phyloP scores from a whole-genome alignment of 2,797 vertebrate species.

The Lophotriccus pileatus region DNA sequence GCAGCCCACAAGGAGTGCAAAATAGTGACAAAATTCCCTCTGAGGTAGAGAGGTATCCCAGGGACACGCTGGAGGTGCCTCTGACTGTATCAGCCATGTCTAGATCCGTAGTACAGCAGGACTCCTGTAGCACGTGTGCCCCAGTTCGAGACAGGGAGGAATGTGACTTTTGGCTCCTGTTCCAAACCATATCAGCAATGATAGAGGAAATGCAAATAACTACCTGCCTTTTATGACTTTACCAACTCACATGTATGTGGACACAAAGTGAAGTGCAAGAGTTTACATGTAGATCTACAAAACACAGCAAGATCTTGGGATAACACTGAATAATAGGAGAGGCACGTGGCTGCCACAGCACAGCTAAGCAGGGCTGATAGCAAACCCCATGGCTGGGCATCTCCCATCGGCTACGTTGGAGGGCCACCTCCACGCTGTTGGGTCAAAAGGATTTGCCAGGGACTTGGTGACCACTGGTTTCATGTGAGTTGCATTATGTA shows the following conservation, averaged over 20 bases:
- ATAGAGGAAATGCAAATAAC: neutral
- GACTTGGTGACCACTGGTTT: neutral
- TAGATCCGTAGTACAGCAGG: neutral
- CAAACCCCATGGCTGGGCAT: neutral
- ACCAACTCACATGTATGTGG: neutral
- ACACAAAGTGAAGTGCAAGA: neutral
- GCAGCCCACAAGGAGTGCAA: neutral
- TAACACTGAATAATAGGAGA: neutral
- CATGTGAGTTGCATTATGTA: neutral
- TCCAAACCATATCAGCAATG: fast-evolving
- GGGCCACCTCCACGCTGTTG: neutral
- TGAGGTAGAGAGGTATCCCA: neutral
- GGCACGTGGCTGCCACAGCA: fast-evolving
- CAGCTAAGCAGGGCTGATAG: neutral
- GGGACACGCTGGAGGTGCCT: neutral
- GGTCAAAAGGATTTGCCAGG: neutral
- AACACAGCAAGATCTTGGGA: neutral
- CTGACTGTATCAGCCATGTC: neutral
- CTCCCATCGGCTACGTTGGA: neutral
- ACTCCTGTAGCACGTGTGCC: neutral
- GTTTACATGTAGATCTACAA: neutral
- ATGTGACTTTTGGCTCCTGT: neutral
- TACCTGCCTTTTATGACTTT: neutral
- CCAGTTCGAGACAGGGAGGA: neutral
- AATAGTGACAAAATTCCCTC: neutral